Conservation (phyloP, 2,888 invertebrate genomes). For the Coremacera marginata region DNA sequence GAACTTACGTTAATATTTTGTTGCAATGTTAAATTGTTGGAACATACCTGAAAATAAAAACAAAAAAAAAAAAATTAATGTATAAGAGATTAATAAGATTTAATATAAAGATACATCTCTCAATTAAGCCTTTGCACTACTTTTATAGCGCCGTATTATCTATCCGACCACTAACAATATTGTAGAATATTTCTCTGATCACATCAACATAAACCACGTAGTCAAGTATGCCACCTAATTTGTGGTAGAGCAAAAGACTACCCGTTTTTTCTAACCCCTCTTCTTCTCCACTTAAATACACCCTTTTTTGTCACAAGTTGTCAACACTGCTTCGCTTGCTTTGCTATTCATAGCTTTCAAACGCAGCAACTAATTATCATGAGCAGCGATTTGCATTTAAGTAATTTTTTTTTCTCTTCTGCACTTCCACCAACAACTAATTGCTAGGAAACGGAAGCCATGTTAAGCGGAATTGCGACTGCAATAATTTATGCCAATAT, state of each 20-base stretch:
- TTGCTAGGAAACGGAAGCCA: constrained; percentile 59
- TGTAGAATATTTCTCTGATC: background rate
- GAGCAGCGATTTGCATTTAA: constrained; percentile 21
- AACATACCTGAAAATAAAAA: constrained; percentile 13
- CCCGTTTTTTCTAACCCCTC: background rate
- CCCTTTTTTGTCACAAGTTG: background rate
- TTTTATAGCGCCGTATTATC: background rate
- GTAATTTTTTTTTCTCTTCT: background rate
- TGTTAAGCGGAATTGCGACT: constrained; percentile 62
- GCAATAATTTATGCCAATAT: constrained; percentile 65
- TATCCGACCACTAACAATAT: background rate
- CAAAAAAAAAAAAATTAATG: background rate
- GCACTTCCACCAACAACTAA: constrained; percentile 12
- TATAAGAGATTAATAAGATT: background rate
- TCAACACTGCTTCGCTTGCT: background rate
- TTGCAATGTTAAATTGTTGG: background rate
- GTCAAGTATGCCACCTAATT: constrained; percentile 8
- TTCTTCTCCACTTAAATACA: background rate
- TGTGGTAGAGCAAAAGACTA: background rate
- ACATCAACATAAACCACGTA: background rate
- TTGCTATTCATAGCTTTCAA: constrained; percentile 11
- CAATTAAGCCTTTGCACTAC: background rate
- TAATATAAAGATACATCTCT: background rate
- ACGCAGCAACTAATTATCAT: constrained; percentile 29
- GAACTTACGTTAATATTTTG: background rate